Base-by-base conservation (phyloP, 1,140 invertebrate genomes). In the Microplitis demolitor region DNA sequence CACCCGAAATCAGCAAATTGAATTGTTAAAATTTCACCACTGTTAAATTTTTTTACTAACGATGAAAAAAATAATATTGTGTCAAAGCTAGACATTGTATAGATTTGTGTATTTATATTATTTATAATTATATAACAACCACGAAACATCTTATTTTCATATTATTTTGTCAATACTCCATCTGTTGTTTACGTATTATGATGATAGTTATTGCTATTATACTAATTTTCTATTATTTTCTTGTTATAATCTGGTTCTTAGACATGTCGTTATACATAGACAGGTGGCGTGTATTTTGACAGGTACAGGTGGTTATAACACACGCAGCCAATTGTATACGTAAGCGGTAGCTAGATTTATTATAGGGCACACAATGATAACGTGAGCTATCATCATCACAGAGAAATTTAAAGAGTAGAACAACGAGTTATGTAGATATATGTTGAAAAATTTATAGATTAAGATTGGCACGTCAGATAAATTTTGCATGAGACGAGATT, bases 1-100 rank as follows among this genome's bases (percentile, higher is more conserved):
- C 51, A 16, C 80, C 79, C 77, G 71, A 64, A 69, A 75, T 75
- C 76, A 79, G 77, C 82, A 86, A 87, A 86, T 87, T 86, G 84
- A 87, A 86, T 86, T 84, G 84, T 85, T 84, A n/a, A 72, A 76
- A 72, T 74, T 72, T 51, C 16, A 61, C 53, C 60, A 68, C 5
- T 24, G 14, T 11, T 58, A 58, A 39, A 58, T 58, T 24, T 8
- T 24, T 24, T 16, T 31, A 58, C 56, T 58, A 58, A 58, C 56
- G 56, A 58, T 58, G 56, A 31, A 24, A 16, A 31, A 58, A 58
- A 58, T 31, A 9, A 58, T 31, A 9, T 31, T 31, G 56, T 58
- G 56, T 58, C 56, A 58, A 24, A 58, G 39, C 39, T 45, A 45
- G 39, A 45, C 39, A 45, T 45, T 45, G 39, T 45, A 45, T 9